phyloP scores from a whole-genome alignment of 2,113 vertebrate genomes.

The Oenanthe oenanthe region DNA sequence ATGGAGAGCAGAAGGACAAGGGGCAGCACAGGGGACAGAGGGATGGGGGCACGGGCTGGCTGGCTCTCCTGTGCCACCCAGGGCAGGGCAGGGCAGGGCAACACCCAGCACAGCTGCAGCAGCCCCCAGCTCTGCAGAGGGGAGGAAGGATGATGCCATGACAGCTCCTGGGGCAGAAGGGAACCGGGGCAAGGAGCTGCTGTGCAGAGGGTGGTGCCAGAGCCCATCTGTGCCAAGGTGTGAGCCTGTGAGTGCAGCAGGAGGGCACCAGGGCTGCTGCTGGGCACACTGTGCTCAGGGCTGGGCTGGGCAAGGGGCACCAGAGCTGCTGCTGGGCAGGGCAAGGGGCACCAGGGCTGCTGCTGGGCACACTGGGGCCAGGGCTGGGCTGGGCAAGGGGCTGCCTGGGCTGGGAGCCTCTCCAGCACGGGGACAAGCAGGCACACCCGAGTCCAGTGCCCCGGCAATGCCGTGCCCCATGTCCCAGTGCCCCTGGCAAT shows the following conservation, averaged over 20 bases:
- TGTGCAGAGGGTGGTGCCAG: rapidly evolving
- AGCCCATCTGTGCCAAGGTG: rapidly evolving
- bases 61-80: neutral
- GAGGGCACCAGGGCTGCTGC: rapidly evolving
- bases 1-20: neutral
- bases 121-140: rapidly evolving
- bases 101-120: rapidly evolving
- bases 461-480: too few relatives aligned
- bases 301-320: too few relatives aligned
- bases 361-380: rapidly evolving
- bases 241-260: rapidly evolving
- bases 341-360: rapidly evolving
- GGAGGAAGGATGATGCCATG: neutral
- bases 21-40: neutral
- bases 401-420: rapidly evolving
- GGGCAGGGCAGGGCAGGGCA: neutral
- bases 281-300: rapidly evolving
- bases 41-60: neutral
- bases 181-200: neutral
- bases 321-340: neutral
- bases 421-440: rapidly evolving
- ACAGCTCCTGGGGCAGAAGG: neutral
- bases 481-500: too few relatives aligned
- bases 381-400: too few relatives aligned
- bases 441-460: rapidly evolving